Percentiles rank a stretch among this genome's conserved stretches.
Conservation (phyloP, 2,888 invertebrate species). For the Chrysina gloriosa region DNA sequence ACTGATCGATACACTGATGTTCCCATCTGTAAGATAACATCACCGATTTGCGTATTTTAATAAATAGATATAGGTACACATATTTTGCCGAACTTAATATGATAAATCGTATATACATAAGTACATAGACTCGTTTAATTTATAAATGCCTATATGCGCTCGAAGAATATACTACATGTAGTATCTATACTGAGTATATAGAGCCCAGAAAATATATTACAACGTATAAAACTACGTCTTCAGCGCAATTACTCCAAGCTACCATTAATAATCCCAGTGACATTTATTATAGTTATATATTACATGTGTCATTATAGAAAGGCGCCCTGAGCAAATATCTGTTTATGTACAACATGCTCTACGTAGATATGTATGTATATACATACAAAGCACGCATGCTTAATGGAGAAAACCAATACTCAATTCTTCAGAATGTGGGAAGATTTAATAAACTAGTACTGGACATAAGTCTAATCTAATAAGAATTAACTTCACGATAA, state of each 20-base stretch:
- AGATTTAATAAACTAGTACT: constrained; percentile 9
- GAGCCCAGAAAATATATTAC: constrained; percentile 2
- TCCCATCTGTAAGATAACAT: no score
- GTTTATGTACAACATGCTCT: not conserved
- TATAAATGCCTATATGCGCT: not conserved
- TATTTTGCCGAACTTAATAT: no score
- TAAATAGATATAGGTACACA: no score
- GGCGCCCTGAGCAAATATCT: constrained; percentile 23
- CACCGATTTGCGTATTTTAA: no score
- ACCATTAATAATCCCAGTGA: constrained; percentile 20
- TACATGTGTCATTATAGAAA: constrained; percentile 26
- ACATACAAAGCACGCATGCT: not conserved
- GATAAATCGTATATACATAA: no score
- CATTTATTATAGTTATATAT: constrained; percentile 30
- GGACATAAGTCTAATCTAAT: constrained; percentile 15
- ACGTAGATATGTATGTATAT: not conserved
- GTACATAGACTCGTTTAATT: not conserved
- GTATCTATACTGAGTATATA: not conserved
- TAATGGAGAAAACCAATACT: no score
- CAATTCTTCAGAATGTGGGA: no score
- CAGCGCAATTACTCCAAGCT: constrained; percentile 14
- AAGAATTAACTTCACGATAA: constrained; percentile 1
- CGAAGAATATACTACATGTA: not conserved
- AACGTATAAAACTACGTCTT: constrained; percentile 17
- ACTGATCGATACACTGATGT: no score